These are phyloP conservation scores for Venustoraphidia nigricollis DNA, from an alignment of 2,888 invertebrate genomes.

Conservation along the genomic window DNA sequence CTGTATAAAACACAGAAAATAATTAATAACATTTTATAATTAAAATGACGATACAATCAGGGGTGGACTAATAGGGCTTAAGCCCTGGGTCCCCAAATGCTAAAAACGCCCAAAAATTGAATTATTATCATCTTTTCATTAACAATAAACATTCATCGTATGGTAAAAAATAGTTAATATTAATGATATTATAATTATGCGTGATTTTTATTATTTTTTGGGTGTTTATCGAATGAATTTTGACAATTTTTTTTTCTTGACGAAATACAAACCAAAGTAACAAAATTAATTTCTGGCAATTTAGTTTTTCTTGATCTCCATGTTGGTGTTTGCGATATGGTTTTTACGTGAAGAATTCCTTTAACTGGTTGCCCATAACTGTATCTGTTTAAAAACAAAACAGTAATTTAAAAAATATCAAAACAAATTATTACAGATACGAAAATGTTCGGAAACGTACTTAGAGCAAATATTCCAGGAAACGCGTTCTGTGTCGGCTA, in stretches of 20 bases:
- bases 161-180: too few relatives aligned
- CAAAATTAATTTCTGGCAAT: slow-evolving; percentile 22
- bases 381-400: slow-evolving; percentile 27
- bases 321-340: slow-evolving; percentile 21
- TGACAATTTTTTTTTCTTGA: too few relatives aligned
- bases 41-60: too few relatives aligned
- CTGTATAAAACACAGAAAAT: slow-evolving; percentile 6
- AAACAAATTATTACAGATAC: neutral
- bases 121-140: too few relatives aligned
- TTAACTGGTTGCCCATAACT: slow-evolving; percentile 44
- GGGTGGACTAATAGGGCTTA: too few relatives aligned
- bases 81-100: too few relatives aligned
- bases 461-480: slow-evolving; percentile 37
- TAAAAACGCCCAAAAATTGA: too few relatives aligned
- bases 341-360: slow-evolving; percentile 32
- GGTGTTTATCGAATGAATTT: too few relatives aligned
- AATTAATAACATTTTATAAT: too few relatives aligned
- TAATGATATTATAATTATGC: too few relatives aligned
- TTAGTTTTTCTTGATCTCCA: slow-evolving; percentile 21
- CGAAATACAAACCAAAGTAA: slow-evolving; percentile 17
- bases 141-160: too few relatives aligned
- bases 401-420: neutral
- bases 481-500: slow-evolving; percentile 28
- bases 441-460: slow-evolving; percentile 20
- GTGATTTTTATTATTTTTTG: too few relatives aligned